A percentile compares a stretch with the other conserved stretches of the same genome.
Evolutionary conservation across 1,140 invertebrate species (phyloP).

Genomic region (Bombus picipes): DNA sequence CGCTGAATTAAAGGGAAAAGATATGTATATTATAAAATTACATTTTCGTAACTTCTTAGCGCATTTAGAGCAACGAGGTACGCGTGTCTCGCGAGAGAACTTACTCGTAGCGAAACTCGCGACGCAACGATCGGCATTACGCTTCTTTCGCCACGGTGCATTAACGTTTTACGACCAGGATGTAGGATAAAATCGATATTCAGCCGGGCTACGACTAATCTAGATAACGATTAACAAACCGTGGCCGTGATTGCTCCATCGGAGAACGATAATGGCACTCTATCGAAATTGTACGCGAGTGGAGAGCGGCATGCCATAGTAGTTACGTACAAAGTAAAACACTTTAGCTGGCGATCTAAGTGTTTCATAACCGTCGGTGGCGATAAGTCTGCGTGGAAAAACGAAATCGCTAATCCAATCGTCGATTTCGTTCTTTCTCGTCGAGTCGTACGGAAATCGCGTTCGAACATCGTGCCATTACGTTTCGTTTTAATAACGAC

Average conservation of each 20-base stretch:
- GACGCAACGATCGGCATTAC: background rate
- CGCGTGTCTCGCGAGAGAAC: background rate
- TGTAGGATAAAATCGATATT: slow-evolving; percentile 37
- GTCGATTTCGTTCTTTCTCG: background rate
- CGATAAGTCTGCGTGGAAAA: too few species aligned
- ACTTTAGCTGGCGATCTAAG: background rate
- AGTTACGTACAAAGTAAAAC: slow-evolving; percentile 20
- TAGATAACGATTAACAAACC: slow-evolving; percentile 28
- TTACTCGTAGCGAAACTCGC: background rate
- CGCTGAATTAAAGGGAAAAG: background rate
- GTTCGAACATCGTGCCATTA: background rate
- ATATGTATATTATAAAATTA: too few species aligned
- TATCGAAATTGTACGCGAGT: slow-evolving; percentile 15
- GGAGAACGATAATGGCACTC: slow-evolving; percentile 1
- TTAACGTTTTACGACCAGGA: slow-evolving; percentile 28
- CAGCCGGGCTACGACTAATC: slow-evolving; percentile 18
- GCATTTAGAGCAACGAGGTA: too few species aligned
- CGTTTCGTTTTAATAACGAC: background rate
- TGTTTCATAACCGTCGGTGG: background rate
- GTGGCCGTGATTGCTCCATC: slow-evolving; percentile 31
- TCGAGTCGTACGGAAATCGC: background rate
- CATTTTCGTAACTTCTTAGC: background rate
- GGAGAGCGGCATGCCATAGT: background rate
- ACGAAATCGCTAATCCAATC: background rate
- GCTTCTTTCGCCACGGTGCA: slow-evolving; percentile 17